Evolutionary conservation across 2,797 vertebrate genomes (phyloP), one percentile per base, ranked within the genome.

Genomic region (Sciaenops ocellatus): DNA sequence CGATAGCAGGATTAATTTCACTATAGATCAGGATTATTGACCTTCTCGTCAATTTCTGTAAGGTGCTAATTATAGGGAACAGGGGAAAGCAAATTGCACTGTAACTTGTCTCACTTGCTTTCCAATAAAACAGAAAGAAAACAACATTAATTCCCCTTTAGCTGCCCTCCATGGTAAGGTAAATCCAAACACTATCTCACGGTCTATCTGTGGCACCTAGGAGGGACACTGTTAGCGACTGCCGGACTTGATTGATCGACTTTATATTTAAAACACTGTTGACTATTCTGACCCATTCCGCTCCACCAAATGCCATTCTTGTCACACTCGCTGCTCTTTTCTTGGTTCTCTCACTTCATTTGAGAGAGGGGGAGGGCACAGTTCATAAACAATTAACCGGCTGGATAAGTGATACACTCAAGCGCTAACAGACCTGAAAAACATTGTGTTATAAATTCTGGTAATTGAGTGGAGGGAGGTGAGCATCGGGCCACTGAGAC

Each of bases 21-120:
- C 95, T 93, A 94, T 94, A 95, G 94, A 95, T 96, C 95, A 94
- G 94, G 93, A 91, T 93, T 95, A 96, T 95, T 94, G 95, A 96
- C 94, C 91, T 91, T 88, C 90, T 89, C 89, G 87, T 95, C 95
- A 95, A 95, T 95, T 95, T 95, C 94, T 94, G 94, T 95, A 93
- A 93, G 92, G 93, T 93, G 93, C 95, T 96, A 96, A 96, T 96
- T 95, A 95, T 94, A 91, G 90, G 90, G 90, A 93, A 94, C 93
- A 94, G 89, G 89, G 86, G 77, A 90, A 90, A 92, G 92, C 92
- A 95, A 95, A 96, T 95, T 95, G 94, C 92, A 91, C 90, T 95
- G 93, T 93, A 95, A 95, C 94, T 94, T 94, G 92, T 93, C 86
- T 92, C 88, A 91, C 90, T 93, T 92, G 90, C 92, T 94, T 94